These are phyloP conservation scores for Seladonia tumulorum DNA, from an alignment of 2,888 invertebrate species.

Conservation along the genomic window DNA sequence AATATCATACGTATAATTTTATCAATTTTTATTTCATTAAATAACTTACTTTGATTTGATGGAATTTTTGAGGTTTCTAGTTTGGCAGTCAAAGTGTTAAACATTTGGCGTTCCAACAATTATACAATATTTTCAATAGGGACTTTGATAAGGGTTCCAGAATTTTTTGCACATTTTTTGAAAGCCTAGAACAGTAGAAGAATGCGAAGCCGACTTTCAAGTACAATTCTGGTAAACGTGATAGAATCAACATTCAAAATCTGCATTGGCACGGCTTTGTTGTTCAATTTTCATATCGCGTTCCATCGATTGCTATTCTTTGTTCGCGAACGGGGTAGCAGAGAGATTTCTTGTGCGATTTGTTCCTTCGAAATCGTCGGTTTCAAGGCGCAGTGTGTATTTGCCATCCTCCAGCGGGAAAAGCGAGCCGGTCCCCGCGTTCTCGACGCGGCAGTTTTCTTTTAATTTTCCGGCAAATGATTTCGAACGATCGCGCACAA, in stretches of 20 bases:
- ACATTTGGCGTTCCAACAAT: too few species aligned
- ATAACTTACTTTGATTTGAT: too few species aligned
- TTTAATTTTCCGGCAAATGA: conserved; percentile 55
- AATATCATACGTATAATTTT: too few species aligned
- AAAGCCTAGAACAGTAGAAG: neutral
- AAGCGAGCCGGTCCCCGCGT: neutral
- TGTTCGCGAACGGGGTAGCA: neutral
- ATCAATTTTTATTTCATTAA: too few species aligned
- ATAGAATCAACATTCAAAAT: too few species aligned
- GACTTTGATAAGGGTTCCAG: neutral
- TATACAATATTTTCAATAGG: neutral
- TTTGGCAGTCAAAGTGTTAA: too few species aligned
- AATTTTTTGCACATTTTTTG: neutral
- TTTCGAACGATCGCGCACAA: conserved; percentile 11
- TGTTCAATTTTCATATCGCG: too few species aligned
- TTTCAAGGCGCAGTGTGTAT: conserved; percentile 1
- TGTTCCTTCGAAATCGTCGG: neutral
- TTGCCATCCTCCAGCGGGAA: neutral
- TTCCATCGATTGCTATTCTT: neutral
- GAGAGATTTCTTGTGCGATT: neutral
- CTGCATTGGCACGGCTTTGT: too few species aligned
- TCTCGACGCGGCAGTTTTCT: conserved; percentile 41
- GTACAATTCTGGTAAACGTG: too few species aligned
- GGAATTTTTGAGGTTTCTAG: too few species aligned
- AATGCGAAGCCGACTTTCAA: too few species aligned